Conservation (phyloP, 2,888 invertebrate genomes). For the Rotaria magnacalcarata region DNA sequence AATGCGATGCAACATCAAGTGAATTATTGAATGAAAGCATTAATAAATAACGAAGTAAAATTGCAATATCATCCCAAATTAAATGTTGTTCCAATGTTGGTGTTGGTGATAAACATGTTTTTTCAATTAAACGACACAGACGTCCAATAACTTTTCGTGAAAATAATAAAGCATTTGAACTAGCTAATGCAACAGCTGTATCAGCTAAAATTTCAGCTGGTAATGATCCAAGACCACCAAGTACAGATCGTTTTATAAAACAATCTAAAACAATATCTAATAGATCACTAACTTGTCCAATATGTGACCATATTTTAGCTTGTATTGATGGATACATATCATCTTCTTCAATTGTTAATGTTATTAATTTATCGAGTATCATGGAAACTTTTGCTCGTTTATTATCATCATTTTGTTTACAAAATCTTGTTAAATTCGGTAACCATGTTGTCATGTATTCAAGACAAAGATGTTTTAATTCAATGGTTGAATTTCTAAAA, state of each 20-base stretch:
- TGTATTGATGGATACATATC: conserved; percentile 99
- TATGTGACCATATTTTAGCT: conserved; percentile 97
- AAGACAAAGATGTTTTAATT: conserved; percentile 89
- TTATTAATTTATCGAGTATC: conserved; percentile 87
- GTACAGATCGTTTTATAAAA: conserved; percentile 77
- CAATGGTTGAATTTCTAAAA: conserved; percentile 86
- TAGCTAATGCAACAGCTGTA: conserved; percentile 90
- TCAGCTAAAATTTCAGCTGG: conserved; percentile 98
- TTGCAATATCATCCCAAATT: conserved; percentile 98
- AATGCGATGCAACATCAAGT: conserved; percentile 82
- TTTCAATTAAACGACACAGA: conserved; percentile 66
- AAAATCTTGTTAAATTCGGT: conserved; percentile 86
- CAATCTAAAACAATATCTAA: conserved; percentile 93
- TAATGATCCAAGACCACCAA: conserved; percentile 83
- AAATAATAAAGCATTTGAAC: conserved; percentile 89
- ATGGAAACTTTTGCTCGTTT: conserved; percentile 81
- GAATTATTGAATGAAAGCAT: conserved; percentile 99
- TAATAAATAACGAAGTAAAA: conserved; percentile 83
- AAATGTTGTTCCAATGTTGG: conserved; percentile 79
- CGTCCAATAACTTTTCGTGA: conserved; percentile 83
- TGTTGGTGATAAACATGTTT: conserved; percentile 89
- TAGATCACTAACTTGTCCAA: conserved; percentile 83
- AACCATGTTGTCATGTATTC: conserved; percentile 99
- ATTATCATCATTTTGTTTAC: conserved; percentile 83
- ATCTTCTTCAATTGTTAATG: conserved; percentile 91